Evolutionary conservation across 2,113 vertebrate species (phyloP).

Genomic region (Perognathus longimembris): DNA sequence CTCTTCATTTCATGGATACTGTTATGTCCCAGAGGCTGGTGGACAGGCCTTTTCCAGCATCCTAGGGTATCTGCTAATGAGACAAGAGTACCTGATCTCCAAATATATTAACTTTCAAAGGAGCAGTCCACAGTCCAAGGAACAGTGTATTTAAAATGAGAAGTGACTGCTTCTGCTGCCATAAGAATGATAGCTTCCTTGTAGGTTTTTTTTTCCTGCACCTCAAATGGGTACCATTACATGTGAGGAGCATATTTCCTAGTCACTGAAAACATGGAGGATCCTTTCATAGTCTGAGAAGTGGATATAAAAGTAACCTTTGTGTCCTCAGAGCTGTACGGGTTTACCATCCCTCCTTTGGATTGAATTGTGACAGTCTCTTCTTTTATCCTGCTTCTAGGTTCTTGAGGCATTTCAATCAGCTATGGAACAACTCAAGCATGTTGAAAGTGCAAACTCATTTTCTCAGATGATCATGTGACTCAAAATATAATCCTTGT

Average conservation of each 20-base stretch:
- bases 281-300: neutral
- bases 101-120: neutral
- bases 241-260: neutral
- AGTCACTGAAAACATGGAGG: neutral
- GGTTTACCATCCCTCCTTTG: neutral
- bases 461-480: neutral
- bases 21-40: neutral
- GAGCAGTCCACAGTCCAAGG: neutral
- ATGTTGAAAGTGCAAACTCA: neutral
- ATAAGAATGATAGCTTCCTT: constrained; percentile 1
- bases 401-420: neutral
- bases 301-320: neutral
- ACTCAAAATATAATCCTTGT: constrained; percentile 17
- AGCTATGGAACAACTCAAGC: neutral
- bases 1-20: neutral
- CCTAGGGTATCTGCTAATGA: neutral
- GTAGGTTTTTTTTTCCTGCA: neutral
- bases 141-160: neutral
- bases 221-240: neutral
- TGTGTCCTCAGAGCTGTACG: neutral
- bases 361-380: neutral
- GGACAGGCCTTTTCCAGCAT: neutral
- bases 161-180: neutral
- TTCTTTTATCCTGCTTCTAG: neutral
- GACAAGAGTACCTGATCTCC: neutral